Conservation (phyloP, 2,113 vertebrate genomes). For the Euleptes europaea region DNA sequence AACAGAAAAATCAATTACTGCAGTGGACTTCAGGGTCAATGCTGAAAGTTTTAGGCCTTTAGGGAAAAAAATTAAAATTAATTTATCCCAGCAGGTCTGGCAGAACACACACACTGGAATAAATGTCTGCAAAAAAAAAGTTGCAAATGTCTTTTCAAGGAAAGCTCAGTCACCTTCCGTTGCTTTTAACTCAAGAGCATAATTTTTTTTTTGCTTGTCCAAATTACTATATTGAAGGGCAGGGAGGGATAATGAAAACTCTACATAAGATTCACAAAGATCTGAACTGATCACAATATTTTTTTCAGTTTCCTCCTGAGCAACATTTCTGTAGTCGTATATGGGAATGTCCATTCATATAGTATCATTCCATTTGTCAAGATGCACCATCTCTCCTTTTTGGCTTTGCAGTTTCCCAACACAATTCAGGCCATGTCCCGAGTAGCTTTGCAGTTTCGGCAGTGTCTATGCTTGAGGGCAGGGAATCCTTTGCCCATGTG, state of each 20-base stretch:
- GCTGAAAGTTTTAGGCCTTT: conserved; percentile 50
- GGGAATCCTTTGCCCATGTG: too few species aligned
- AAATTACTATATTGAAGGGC: not conserved
- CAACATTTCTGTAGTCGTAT: too few species aligned
- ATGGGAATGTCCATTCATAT: too few species aligned
- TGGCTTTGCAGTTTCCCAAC: too few species aligned
- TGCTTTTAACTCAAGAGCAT: not conserved
- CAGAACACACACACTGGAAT: conserved; percentile 42
- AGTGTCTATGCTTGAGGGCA: too few species aligned
- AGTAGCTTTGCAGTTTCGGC: too few species aligned
- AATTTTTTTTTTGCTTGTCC: conserved; percentile 14
- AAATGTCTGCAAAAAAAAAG: conserved; percentile 48
- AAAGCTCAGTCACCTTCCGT: conserved; percentile 51
- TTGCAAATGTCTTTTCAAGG: conserved; percentile 31
- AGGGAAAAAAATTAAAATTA: conserved; percentile 57
- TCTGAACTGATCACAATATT: not conserved
- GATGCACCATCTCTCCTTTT: too few species aligned
- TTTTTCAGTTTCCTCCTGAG: not conserved
- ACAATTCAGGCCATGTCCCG: too few species aligned
- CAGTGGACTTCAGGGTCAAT: conserved; percentile 49
- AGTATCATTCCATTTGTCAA: too few species aligned
- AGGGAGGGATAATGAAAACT: not conserved
- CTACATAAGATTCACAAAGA: not conserved
- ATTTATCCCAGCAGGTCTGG: conserved; percentile 43
- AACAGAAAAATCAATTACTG: conserved; percentile 66